Evolutionary conservation across 2,113 vertebrate genomes (phyloP), one percentile per base, ranked within the genome.

Genomic region (Gambusia holbrooki): DNA sequence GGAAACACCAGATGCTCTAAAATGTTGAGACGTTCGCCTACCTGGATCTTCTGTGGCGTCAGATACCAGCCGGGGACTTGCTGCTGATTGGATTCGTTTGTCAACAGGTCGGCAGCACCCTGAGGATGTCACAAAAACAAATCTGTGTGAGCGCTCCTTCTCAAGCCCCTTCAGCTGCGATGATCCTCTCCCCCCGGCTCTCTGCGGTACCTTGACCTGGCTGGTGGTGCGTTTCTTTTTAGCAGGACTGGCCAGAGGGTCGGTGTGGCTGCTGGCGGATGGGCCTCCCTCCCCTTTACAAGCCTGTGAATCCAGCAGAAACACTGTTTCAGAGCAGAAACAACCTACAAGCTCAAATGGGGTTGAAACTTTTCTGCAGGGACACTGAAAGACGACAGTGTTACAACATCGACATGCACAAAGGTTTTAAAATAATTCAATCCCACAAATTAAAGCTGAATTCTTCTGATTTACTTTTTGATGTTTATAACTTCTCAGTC

Each of bases 141-240:
- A 2, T 27, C 1, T 1, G 1, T 1, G 0, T 0, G 27, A 9
- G 0, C 32, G 25, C 17, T 19, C 17, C 7, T 13, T 19, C 63
- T 61, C 42, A 5, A 12, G 5, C 25, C 8, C n/a, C 35, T 13
- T 28, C n/a, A 33, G 58, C 62, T 9, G 1, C 0, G 22, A 5
- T 11, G 42, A 17, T 1, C 19, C 25, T 35, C 10, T 37, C 35
- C 35, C n/a, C 35, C 10, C 2, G 28, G 48, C 48, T 65, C 30
- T 60, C 12, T 42, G 37, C 32, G 32, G 88, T 96, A 99, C 98
- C 97, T 98, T 97, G 76, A 94, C 95, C 91, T 97, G 97, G 95
- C 97, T 98, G 93, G 96, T 96, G 84, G 96, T 98, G 94, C 97
- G 97, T 95, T 98, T 98, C 95, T 94, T 97, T 95, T 99, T 99